Evolutionary conservation across 2,888 invertebrate species (phyloP).

Genomic region (Perithous albicinctus): DNA sequence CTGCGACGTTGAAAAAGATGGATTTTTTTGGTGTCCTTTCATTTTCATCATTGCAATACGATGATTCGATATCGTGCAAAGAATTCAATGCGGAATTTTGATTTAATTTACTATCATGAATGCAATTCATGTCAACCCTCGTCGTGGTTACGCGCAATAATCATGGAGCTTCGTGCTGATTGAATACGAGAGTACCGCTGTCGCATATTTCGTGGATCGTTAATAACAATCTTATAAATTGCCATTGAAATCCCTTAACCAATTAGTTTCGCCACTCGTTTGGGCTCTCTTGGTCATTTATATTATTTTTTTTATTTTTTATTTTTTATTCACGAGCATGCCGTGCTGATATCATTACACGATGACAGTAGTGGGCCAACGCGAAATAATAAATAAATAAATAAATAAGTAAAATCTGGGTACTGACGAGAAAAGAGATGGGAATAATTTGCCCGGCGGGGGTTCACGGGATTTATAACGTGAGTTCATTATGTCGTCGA

Average conservation of each 20-base stretch:
- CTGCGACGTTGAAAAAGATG: conserved; percentile 29
- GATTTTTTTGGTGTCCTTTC: no score
- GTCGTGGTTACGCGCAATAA: conserved; percentile 49
- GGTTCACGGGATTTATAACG: conserved; percentile 66
- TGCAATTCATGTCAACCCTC: conserved; percentile 65
- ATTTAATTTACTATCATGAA: conserved; percentile 62
- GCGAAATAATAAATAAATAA: conserved; percentile 55
- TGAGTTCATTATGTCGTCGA: conserved; percentile 65
- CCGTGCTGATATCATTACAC: background rate
- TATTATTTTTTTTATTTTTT: no score
- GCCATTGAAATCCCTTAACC: conserved; percentile 69
- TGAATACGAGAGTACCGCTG: conserved; percentile 43
- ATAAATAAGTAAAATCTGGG: conserved; percentile 49
- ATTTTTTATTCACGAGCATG: conserved; percentile 20
- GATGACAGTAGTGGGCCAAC: conserved; percentile 70
- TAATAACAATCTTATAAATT: conserved; percentile 68
- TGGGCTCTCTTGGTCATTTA: background rate
- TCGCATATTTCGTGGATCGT: conserved; percentile 59
- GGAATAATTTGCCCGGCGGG: conserved; percentile 60
- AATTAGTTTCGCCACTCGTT: conserved; percentile 62
- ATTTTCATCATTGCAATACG: background rate
- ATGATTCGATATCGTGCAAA: conserved; percentile 36
- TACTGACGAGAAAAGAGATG: conserved; percentile 33
- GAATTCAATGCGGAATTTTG: conserved; percentile 60
- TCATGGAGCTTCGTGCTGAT: conserved; percentile 48